These are phyloP conservation scores for Enteromius unitaeniatus DNA, from an alignment of 2,797 vertebrate species.

Conservation along the genomic window DNA sequence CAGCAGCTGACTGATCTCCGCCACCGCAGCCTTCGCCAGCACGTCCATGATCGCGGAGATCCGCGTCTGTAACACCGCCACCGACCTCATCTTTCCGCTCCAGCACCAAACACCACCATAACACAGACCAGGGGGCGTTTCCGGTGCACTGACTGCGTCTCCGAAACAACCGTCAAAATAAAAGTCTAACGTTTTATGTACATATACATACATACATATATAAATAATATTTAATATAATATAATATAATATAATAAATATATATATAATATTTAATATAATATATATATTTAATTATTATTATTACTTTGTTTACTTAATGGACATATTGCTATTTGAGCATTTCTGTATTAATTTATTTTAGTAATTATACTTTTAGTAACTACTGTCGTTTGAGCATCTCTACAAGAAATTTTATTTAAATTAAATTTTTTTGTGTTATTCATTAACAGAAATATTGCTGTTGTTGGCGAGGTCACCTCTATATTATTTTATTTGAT, in stretches of 20 bases:
- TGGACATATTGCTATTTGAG: too few species aligned
- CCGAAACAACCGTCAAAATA: neutral
- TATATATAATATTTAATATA: too few species aligned
- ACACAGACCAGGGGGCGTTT: neutral
- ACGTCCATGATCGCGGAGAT: slow-evolving; percentile 76
- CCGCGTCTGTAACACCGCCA: slow-evolving; percentile 65
- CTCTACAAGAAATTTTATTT: too few species aligned
- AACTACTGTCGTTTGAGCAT: too few species aligned
- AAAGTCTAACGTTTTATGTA: neutral
- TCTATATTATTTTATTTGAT: neutral
- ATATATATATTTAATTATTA: too few species aligned
- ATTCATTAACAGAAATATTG: neutral
- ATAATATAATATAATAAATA: too few species aligned
- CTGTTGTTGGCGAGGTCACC: neutral
- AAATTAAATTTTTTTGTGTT: neutral
- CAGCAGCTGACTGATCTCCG: slow-evolving; percentile 76
- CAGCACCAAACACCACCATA: neutral
- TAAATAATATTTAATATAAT: too few species aligned
- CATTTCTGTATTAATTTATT: neutral
- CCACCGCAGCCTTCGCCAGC: slow-evolving; percentile 75
- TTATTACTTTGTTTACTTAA: too few species aligned
- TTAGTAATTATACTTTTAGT: neutral
- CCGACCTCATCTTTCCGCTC: slow-evolving; percentile 7
- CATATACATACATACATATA: too few species aligned
- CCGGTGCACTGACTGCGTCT: neutral